Evolutionary conservation across 2,888 invertebrate genomes (phyloP).

Genomic region (Diplazon laetatorius): DNA sequence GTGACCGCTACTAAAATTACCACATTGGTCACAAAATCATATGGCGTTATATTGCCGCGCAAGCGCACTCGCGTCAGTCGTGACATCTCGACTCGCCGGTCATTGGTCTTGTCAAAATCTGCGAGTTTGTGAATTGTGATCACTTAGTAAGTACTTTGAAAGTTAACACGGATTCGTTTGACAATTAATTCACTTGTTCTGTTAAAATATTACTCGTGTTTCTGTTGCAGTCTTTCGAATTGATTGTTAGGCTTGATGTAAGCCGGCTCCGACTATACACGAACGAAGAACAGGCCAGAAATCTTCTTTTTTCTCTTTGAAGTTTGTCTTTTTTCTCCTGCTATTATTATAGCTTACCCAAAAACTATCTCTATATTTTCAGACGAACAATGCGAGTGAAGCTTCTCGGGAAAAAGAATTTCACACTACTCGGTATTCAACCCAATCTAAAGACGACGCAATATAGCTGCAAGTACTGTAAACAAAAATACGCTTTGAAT

Average conservation of each 20-base stretch:
- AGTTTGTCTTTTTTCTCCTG: slow-evolving; percentile 13
- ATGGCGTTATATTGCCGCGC: not conserved
- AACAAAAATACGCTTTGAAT: slow-evolving; percentile 1
- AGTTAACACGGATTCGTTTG: not conserved
- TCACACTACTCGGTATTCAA: slow-evolving; percentile 10
- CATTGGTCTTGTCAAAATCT: not conserved
- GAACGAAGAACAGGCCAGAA: slow-evolving; percentile 5
- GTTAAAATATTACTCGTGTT: not conserved
- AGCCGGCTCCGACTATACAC: not conserved
- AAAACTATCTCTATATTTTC: not conserved
- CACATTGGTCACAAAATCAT: slow-evolving; percentile 19
- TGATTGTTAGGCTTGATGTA: not conserved
- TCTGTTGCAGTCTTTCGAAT: slow-evolving; percentile 8
- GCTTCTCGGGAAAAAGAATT: slow-evolving; percentile 11
- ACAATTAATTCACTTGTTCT: not conserved
- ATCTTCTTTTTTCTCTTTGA: slow-evolving; percentile 7
- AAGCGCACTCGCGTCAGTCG: not conserved
- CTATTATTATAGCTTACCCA: slow-evolving; percentile 8
- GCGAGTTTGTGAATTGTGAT: not conserved
- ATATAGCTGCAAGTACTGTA: slow-evolving; percentile 7
- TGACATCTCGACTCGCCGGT: not conserved
- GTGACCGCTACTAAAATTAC: slow-evolving; percentile 26
- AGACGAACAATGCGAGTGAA: slow-evolving; percentile 18
- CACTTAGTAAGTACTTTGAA: not conserved
- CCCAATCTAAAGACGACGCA: not conserved